Evolutionary conservation across 2,888 invertebrate species (phyloP).

Genomic region (Agrochola litura): DNA sequence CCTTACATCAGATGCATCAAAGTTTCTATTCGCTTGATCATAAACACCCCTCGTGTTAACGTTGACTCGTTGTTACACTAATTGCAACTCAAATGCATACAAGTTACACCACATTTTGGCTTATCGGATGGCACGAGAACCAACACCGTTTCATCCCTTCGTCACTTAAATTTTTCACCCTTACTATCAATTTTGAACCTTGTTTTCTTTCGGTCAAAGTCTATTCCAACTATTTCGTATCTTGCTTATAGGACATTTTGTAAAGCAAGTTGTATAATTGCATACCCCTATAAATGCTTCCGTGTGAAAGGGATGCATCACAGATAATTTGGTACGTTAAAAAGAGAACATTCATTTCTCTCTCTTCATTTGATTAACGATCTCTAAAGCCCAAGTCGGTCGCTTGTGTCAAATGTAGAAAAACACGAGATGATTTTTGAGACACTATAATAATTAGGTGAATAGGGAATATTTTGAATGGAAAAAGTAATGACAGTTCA

Average conservation of each 20-base stretch:
- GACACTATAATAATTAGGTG: background rate
- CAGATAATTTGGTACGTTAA: constrained; percentile 20
- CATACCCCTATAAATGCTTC: constrained; percentile 59
- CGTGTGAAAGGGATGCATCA: constrained; percentile 62
- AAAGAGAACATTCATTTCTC: constrained; percentile 58
- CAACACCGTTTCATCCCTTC: constrained; percentile 39
- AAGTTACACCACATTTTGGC: constrained; percentile 32
- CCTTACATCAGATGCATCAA: constrained; percentile 15
- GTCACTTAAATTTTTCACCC: background rate
- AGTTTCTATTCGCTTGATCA: constrained; percentile 31
- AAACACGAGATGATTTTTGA: constrained; percentile 46
- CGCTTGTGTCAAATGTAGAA: constrained; percentile 68
- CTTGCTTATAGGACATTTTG: constrained; percentile 3
- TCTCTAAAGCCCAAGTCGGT: constrained; percentile 32
- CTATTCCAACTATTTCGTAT: background rate
- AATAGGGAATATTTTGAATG: background rate
- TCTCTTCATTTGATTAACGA: constrained; percentile 67
- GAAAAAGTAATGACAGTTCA: background rate
- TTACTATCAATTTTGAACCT: constrained; percentile 48
- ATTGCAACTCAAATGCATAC: constrained; percentile 41
- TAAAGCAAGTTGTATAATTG: constrained; percentile 51
- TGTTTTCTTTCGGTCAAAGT: background rate
- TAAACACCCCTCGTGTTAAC: constrained; percentile 15
- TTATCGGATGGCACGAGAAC: background rate
- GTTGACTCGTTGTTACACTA: constrained; percentile 13